Evolutionary conservation across 2,113 vertebrate species (phyloP).

Genomic region (Bungarus multicinctus): DNA sequence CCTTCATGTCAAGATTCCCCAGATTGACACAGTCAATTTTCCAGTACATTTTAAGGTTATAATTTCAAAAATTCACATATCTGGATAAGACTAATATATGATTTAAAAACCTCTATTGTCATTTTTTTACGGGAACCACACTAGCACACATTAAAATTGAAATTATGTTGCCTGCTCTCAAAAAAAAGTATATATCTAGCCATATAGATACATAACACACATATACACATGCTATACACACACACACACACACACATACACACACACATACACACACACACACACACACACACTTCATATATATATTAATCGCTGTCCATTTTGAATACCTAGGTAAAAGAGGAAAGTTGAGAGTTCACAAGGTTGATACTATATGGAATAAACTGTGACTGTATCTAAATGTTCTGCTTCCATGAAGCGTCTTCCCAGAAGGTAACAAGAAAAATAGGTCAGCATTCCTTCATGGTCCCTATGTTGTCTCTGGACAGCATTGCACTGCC

Average conservation of each 20-base stretch:
- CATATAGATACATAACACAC: too few species aligned
- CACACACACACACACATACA: too few species aligned
- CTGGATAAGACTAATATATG: neutral
- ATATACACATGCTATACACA: too few species aligned
- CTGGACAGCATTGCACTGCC: neutral
- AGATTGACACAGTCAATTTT: neutral
- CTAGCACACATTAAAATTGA: neutral
- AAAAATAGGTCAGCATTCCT: neutral
- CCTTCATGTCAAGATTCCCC: neutral
- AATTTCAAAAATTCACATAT: neutral
- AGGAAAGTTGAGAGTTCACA: too few species aligned
- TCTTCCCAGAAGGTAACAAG: too few species aligned
- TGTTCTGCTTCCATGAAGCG: too few species aligned
- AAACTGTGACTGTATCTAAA: too few species aligned
- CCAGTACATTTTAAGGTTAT: neutral
- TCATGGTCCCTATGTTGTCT: neutral
- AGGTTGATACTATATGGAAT: too few species aligned
- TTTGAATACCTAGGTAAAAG: too few species aligned
- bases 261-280: too few species aligned
- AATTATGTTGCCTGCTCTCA: neutral
- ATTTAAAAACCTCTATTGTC: neutral
- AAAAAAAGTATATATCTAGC: neutral
- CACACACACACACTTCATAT: too few species aligned
- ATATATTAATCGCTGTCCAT: too few species aligned
- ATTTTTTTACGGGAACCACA: neutral